phyloP scores from a whole-genome alignment of 2,797 vertebrate genomes.

The Odontamblyopus rebecca region DNA sequence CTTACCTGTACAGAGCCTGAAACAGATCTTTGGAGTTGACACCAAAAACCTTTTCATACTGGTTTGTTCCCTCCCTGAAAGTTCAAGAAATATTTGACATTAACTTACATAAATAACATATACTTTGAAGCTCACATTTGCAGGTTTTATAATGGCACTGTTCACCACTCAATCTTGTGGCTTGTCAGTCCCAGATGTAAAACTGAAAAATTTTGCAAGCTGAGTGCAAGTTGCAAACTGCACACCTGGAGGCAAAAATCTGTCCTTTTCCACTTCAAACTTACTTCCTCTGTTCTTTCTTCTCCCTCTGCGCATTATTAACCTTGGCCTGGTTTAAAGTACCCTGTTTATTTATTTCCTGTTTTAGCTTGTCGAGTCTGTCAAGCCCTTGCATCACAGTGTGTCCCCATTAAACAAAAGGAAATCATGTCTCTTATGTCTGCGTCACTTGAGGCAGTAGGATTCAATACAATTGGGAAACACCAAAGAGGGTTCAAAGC shows the following conservation, averaged over 20 bases:
- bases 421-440: not conserved
- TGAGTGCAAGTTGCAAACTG: slow-evolving; percentile 9
- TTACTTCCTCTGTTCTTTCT: not conserved
- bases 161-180: not conserved
- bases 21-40: slow-evolving; percentile 81
- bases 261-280: slow-evolving; percentile 20
- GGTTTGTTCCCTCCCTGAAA: slow-evolving; percentile 86
- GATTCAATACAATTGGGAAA: not conserved
- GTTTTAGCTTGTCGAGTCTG: slow-evolving; percentile 3
- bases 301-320: slow-evolving; percentile 4
- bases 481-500: not conserved
- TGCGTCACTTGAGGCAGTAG: not conserved
- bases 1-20: slow-evolving; percentile 88
- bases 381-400: not conserved
- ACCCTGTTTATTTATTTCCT: slow-evolving; percentile 5
- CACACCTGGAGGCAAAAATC: slow-evolving; percentile 19
- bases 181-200: slow-evolving; percentile 31
- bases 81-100: not conserved
- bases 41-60: slow-evolving; percentile 85
- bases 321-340: slow-evolving; percentile 2
- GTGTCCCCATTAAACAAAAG: slow-evolving; percentile 6
- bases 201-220: slow-evolving; percentile 36
- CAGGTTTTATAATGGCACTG: not conserved
- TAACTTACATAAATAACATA: not conserved
- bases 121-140: not conserved